Percentiles rank a stretch among this genome's conserved stretches.
Conservation (phyloP, 2,113 vertebrate genomes). For the Progne subis region DNA sequence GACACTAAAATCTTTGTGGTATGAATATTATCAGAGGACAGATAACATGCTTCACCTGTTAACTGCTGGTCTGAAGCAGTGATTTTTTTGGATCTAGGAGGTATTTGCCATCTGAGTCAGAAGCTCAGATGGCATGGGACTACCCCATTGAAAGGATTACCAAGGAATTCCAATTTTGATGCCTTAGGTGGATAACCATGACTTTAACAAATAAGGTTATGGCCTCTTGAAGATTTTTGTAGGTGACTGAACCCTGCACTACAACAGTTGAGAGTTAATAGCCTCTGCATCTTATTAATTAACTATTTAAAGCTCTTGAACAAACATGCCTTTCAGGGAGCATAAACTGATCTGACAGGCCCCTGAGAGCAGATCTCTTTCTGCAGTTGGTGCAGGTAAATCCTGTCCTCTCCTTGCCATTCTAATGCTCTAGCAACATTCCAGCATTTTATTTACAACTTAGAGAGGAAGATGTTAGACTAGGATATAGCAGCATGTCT, state of each 20-base stretch:
- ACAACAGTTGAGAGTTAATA: neutral
- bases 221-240: neutral
- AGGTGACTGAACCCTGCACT: neutral
- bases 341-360: slow-evolving; percentile 23
- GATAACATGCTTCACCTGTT: neutral
- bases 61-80: neutral
- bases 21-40: neutral
- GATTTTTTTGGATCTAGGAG: neutral
- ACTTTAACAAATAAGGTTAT: neutral
- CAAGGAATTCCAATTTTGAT: neutral
- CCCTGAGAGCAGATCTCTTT: neutral
- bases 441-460: slow-evolving; percentile 59
- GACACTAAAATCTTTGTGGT: neutral
- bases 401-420: slow-evolving; percentile 48
- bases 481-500: slow-evolving; percentile 52
- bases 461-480: slow-evolving; percentile 41
- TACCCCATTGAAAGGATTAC: neutral
- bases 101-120: neutral
- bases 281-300: slow-evolving; percentile 13
- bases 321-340: slow-evolving; percentile 27
- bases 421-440: slow-evolving; percentile 49
- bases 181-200: neutral
- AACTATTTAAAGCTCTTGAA: slow-evolving; percentile 41
- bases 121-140: neutral
- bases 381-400: slow-evolving; percentile 47